Evolutionary conservation across 2,888 invertebrate species (phyloP).

Genomic region (Scaptomyza caliginosa): DNA sequence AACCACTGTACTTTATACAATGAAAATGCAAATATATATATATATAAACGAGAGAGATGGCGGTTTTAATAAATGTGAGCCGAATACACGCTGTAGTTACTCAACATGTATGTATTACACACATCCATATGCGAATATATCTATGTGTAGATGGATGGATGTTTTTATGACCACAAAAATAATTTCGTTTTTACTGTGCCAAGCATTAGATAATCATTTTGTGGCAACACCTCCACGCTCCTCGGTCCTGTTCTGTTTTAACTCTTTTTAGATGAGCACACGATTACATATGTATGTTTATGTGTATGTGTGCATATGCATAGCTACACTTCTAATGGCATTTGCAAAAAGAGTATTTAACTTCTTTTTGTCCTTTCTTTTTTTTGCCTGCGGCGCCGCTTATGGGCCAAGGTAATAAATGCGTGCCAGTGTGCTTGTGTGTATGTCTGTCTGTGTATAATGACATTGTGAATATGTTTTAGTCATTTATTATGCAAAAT

Average conservation of each 20-base stretch:
- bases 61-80: constrained; percentile 59
- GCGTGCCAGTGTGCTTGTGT: constrained; percentile 1
- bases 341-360: constrained; percentile 33
- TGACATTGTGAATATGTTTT: constrained; percentile 46
- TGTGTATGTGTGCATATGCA: constrained; percentile 11
- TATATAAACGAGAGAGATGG: constrained; percentile 14
- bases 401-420: constrained; percentile 48
- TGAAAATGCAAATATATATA: constrained; percentile 60
- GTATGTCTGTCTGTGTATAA: constrained; percentile 4
- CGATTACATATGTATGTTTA: constrained; percentile 3
- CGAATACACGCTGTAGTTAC: constrained; percentile 53
- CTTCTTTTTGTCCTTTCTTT: constrained; percentile 26
- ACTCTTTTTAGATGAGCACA: not conserved
- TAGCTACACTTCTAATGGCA: constrained; percentile 35
- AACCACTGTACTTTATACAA: constrained; percentile 53
- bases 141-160: constrained; percentile 12
- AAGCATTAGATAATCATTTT: constrained; percentile 79
- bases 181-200: constrained; percentile 72
- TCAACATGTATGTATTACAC: constrained; percentile 3
- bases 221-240: constrained; percentile 22
- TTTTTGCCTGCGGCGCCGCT: constrained; percentile 44
- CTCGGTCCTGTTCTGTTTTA: not conserved
- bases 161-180: constrained; percentile 69
- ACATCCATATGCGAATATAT: constrained; percentile 1
- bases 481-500: constrained; percentile 66